Base-by-base conservation (phyloP, 1,140 invertebrate genomes). In the Drosophila saltans region DNA sequence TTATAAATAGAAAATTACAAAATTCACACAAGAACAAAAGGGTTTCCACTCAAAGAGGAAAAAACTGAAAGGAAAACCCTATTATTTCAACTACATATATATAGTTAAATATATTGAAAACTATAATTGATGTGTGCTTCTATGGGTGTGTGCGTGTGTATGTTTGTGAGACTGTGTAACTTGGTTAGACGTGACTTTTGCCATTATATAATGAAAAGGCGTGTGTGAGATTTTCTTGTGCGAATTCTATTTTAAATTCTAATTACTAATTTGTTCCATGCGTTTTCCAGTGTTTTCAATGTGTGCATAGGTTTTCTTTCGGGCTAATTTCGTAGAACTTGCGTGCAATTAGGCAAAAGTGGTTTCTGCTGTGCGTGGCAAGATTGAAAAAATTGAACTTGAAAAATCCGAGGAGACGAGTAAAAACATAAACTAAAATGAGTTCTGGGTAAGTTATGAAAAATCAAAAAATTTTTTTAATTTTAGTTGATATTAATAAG, bases 1-100 rank as follows among this genome's bases (percentile, higher is more conserved):
- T 84, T 88, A 88, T 40, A 61, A 88, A 88, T 88, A 88, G 84
- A 78, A 81, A 90, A 83, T 88, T 88, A 88, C 84, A 88, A 84
- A 89, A 88, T 81, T 78, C 64, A 69, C 66, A 71, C 70, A 66
- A 57, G 80, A 89, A 88, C 65, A 74, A 85, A 85, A 82, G 66
- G 83, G 68, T 73, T 85, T 76, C 61, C 40, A 26, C 33, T 40
- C 9, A 41, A 55, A 45, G 24, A 60, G 43, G 52, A 11, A 62
- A 52, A 36, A 55, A 40, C 11, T 24, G 2, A 57, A 57, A 58
- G 24, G 45, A 65, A 62, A 26, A 39, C 48, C 30, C 48, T 36
- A 48, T 3, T 16, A 36, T 41, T 57, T 67, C 39, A 40, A 69
- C 56, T 45, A 43, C 45, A 56, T 16, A 39, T 16, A 57, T 30